phyloP scores from a whole-genome alignment of 2,113 vertebrate genomes.

The Apaloderma vittatum region DNA sequence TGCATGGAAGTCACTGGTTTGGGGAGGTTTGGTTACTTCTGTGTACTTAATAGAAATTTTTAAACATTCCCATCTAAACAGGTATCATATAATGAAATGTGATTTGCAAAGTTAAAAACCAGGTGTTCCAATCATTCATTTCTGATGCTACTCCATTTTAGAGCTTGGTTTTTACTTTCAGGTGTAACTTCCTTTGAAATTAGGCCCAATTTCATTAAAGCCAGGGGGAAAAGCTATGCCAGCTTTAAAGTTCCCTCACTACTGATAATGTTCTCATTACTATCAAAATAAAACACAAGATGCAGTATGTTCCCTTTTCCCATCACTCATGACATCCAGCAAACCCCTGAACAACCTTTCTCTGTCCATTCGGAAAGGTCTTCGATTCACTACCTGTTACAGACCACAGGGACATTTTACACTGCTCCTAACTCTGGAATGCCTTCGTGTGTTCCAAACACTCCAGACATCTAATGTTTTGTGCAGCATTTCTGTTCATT shows the following conservation, averaged over 20 bases:
- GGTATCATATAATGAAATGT: background rate
- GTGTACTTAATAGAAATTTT: background rate
- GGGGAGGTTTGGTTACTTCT: background rate
- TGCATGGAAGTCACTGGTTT: background rate
- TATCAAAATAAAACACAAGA: background rate
- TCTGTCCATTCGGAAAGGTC: background rate
- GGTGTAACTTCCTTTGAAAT: background rate
- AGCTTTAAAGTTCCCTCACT: background rate
- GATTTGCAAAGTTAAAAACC: background rate
- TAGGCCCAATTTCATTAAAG: background rate
- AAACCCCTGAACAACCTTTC: background rate
- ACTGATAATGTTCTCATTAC: background rate
- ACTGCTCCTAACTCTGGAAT: background rate
- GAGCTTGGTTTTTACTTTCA: background rate
- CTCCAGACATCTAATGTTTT: background rate
- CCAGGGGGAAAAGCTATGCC: background rate
- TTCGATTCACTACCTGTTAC: background rate
- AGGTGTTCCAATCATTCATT: background rate
- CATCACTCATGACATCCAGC: background rate
- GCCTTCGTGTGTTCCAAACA: accelerated
- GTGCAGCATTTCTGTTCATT: background rate
- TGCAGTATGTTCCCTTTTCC: background rate
- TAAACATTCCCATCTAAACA: background rate
- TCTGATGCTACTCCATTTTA: background rate
- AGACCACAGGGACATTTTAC: background rate